Evolutionary conservation across 2,113 vertebrate species (phyloP).

Genomic region (Poecile atricapillus): DNA sequence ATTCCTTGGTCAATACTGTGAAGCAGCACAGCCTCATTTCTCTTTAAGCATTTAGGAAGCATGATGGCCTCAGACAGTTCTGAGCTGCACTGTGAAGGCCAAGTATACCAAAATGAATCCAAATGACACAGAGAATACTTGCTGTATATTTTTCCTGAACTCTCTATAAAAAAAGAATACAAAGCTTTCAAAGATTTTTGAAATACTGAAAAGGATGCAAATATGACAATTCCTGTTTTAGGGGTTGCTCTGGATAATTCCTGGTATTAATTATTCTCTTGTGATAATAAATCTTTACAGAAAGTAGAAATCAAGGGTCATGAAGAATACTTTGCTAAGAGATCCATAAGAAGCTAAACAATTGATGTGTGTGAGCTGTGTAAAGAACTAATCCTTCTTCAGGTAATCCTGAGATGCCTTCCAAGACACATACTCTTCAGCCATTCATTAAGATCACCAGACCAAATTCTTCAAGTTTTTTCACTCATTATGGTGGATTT

Average conservation of each 20-base stretch:
- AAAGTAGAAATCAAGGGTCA: not conserved
- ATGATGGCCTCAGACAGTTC: not conserved
- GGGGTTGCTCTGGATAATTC: not conserved
- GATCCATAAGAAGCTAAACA: not conserved
- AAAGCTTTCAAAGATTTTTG: not conserved
- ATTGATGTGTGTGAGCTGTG: not conserved
- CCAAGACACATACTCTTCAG: not conserved
- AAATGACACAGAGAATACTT: not conserved
- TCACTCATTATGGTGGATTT: conserved; percentile 7
- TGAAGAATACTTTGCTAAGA: not conserved
- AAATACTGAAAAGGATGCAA: not conserved
- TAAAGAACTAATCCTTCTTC: conserved; percentile 14
- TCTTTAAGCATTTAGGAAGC: not conserved
- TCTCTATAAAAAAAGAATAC: not conserved
- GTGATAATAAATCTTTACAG: not conserved
- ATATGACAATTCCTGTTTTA: not conserved
- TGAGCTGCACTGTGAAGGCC: not conserved
- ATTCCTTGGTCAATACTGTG: not conserved
- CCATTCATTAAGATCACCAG: conserved; percentile 3
- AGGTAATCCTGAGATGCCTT: conserved; percentile 40
- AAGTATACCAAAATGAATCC: not conserved
- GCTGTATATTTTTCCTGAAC: not conserved
- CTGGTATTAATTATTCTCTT: not conserved
- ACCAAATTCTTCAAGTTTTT: conserved; percentile 27
- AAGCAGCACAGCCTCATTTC: not conserved